phyloP scores from a whole-genome alignment of 2,888 invertebrate genomes.

The Euplexia lucipara region DNA sequence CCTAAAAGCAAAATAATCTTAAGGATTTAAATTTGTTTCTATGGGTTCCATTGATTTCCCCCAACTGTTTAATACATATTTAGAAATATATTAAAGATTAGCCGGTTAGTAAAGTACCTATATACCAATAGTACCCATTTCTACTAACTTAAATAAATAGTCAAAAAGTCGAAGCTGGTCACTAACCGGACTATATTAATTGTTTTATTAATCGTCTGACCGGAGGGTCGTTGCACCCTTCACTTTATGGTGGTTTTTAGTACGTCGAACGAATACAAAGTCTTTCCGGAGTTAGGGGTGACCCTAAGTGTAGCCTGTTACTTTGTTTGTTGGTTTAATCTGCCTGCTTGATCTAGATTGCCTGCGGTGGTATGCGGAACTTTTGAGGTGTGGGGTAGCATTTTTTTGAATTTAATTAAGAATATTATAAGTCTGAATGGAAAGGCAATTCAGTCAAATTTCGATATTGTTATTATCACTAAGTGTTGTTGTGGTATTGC shows the following conservation, averaged over 20 bases:
- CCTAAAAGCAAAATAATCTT: too few relatives aligned
- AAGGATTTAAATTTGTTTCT: too few relatives aligned
- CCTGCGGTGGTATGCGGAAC: constrained; percentile 27
- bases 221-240: constrained; percentile 59
- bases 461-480: not conserved
- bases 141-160: too few relatives aligned
- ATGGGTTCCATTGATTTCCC: too few relatives aligned
- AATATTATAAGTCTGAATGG: constrained; percentile 4
- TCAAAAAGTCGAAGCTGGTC: too few relatives aligned
- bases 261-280: constrained; percentile 50
- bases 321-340: constrained; percentile 48
- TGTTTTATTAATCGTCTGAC: constrained; percentile 14
- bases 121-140: too few relatives aligned
- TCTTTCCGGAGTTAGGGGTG: constrained; percentile 10
- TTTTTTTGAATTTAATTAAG: constrained; percentile 1
- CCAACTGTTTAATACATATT: too few relatives aligned
- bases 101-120: too few relatives aligned
- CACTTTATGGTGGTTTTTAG: constrained; percentile 45
- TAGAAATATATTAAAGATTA: too few relatives aligned
- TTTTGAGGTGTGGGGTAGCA: not conserved
- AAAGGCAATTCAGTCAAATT: not conserved
- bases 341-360: constrained; percentile 23
- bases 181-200: constrained; percentile 1
- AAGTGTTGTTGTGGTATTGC: not conserved
- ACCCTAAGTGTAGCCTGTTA: constrained; percentile 18